phyloP scores from a whole-genome alignment of 2,797 vertebrate species.

The Coccyzus lansbergi region DNA sequence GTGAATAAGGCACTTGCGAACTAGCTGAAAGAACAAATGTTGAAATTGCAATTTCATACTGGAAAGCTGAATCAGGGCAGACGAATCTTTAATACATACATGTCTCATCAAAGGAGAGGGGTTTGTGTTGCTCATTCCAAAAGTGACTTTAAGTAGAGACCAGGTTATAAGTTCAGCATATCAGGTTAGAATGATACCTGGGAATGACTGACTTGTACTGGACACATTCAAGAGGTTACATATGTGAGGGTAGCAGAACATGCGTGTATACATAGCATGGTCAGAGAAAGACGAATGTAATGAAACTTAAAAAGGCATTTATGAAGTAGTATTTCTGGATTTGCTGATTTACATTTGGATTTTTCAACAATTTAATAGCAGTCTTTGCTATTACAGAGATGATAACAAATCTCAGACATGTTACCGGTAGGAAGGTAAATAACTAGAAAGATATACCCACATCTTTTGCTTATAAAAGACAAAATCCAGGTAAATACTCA shows the following conservation, averaged over 20 bases:
- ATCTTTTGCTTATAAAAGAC: background rate
- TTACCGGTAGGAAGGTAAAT: background rate
- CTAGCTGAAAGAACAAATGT: background rate
- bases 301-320: background rate
- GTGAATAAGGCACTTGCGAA: background rate
- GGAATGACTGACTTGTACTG: background rate
- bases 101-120: background rate
- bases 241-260: background rate
- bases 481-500: background rate
- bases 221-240: rapidly evolving
- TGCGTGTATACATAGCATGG: no score
- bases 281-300: no score
- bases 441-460: background rate
- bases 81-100: background rate
- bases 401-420: background rate
- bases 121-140: background rate
- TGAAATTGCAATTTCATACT: background rate
- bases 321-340: background rate
- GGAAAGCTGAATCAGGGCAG: background rate
- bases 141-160: background rate
- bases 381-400: background rate
- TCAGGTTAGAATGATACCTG: background rate
- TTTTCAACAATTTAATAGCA: background rate
- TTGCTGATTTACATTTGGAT: background rate
- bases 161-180: background rate